phyloP scores from a whole-genome alignment of 2,113 vertebrate genomes.

The Amblyopsis rosae region DNA sequence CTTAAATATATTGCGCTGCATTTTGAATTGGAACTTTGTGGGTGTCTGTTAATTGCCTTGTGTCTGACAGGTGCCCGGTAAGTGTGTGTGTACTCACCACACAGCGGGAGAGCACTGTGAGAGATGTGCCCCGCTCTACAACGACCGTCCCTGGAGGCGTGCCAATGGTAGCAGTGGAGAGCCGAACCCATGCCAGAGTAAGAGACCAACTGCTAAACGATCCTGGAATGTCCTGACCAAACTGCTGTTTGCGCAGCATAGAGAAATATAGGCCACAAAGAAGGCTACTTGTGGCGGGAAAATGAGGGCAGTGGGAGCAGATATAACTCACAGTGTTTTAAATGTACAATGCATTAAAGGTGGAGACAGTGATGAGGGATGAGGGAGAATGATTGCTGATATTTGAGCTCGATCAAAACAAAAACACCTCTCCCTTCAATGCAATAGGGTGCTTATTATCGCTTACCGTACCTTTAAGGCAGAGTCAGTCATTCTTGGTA shows the following conservation, averaged over 20 bases:
- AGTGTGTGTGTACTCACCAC: constrained; percentile 85
- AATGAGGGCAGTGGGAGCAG: not conserved
- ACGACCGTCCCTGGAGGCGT: constrained; percentile 84
- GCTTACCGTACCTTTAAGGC: too few species aligned
- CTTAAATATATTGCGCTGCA: constrained; percentile 21
- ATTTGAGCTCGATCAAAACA: too few species aligned
- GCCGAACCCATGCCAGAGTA: constrained; percentile 86
- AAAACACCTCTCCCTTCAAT: too few species aligned
- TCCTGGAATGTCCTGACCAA: not conserved
- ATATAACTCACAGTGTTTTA: not conserved
- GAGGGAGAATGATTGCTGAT: too few species aligned
- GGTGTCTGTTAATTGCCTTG: constrained; percentile 24
- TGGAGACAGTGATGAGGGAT: too few species aligned
- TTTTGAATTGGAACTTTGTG: constrained; percentile 29
- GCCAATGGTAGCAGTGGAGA: constrained; percentile 85
- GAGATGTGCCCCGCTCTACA: constrained; percentile 81
- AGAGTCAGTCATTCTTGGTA: too few species aligned
- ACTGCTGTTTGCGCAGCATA: not conserved
- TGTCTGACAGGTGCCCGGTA: constrained; percentile 76
- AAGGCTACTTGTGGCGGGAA: not conserved
- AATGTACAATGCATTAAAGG: too few species aligned
- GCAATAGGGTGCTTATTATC: too few species aligned
- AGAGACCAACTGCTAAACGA: constrained; percentile 46
- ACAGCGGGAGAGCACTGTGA: constrained; percentile 87
- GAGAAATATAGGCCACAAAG: not conserved